phyloP scores from a whole-genome alignment of 2,888 invertebrate genomes.

The Junonia oenone region DNA sequence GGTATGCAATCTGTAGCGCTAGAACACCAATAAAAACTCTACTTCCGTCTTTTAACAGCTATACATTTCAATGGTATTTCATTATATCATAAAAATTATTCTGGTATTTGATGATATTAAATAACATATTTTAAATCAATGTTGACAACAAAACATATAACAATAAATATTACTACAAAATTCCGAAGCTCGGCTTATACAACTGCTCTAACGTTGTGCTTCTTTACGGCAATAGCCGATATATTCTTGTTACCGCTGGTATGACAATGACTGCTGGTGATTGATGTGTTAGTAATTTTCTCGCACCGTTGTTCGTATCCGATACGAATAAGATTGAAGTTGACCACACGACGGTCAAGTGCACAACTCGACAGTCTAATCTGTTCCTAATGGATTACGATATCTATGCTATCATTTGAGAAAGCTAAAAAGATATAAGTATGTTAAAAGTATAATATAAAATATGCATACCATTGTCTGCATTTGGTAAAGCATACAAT shows the following conservation, averaged over 20 bases:
- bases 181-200: neutral
- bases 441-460: slow-evolving; percentile 11
- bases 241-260: slow-evolving; percentile 49
- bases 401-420: neutral
- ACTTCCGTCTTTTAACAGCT: slow-evolving; percentile 32
- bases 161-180: neutral
- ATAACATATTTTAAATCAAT: neutral
- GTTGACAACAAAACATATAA: neutral
- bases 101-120: neutral
- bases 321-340: slow-evolving; percentile 56
- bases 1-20: slow-evolving; percentile 56
- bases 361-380: slow-evolving; percentile 41
- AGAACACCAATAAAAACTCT: slow-evolving; percentile 40
- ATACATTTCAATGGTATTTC: slow-evolving; percentile 2
- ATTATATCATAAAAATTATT: neutral
- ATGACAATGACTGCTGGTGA: slow-evolving; percentile 65
- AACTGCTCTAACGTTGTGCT: slow-evolving; percentile 7
- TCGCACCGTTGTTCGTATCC: slow-evolving; percentile 73
- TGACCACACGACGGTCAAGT: slow-evolving; percentile 44
- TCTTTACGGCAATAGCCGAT: slow-evolving; percentile 12
- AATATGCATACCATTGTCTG: slow-evolving; percentile 54
- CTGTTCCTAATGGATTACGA: slow-evolving; percentile 39
- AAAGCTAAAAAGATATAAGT: neutral
- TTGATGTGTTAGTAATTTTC: slow-evolving; percentile 71
- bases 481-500: slow-evolving; percentile 57